Conservation (phyloP, 2,888 invertebrate species). For the Drosophila neonasuta region DNA sequence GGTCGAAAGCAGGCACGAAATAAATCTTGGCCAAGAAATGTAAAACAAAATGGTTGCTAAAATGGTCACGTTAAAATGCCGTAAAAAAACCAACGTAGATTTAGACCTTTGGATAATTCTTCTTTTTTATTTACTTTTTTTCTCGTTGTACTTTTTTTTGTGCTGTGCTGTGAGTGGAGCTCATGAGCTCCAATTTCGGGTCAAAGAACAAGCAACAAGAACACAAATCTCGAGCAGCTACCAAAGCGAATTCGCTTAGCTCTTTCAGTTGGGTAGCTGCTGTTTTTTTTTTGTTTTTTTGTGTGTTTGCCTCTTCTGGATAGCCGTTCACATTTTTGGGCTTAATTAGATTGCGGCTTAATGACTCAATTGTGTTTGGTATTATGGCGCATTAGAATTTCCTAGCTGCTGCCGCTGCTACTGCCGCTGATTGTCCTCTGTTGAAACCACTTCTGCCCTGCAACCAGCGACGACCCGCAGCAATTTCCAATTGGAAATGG, state of each 20-base stretch:
- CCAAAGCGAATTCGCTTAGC: conserved; percentile 27
- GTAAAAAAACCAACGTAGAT: conserved; percentile 54
- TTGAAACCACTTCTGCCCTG: not conserved
- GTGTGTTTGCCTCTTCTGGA: conserved; percentile 14
- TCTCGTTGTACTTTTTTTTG: conserved; percentile 2
- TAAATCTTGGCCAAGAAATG: conserved; percentile 65
- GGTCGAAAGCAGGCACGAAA: conserved; percentile 70
- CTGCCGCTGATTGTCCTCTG: conserved; percentile 24
- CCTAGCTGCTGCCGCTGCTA: conserved; percentile 18
- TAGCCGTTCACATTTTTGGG: conserved; percentile 67
- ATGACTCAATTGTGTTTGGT: conserved; percentile 76
- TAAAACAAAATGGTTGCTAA: conserved; percentile 68
- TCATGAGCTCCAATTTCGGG: conserved; percentile 32
- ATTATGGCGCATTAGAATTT: conserved; percentile 64
- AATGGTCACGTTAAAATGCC: conserved; percentile 73
- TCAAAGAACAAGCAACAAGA: conserved; percentile 58
- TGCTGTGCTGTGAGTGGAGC: not conserved
- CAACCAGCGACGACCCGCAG: conserved; percentile 16
- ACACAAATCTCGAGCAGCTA: conserved; percentile 18
- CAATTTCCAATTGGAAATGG: conserved; percentile 58
- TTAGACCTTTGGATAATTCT: conserved; percentile 25
- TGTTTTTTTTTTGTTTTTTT: not conserved
- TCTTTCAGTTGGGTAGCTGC: not conserved
- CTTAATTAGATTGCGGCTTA: conserved; percentile 77
- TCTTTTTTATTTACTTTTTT: conserved; percentile 17